Evolutionary conservation across 2,888 invertebrate species (phyloP), one percentile per base, ranked within the genome.

Genomic region (Synanthedon andrenaeformis): DNA sequence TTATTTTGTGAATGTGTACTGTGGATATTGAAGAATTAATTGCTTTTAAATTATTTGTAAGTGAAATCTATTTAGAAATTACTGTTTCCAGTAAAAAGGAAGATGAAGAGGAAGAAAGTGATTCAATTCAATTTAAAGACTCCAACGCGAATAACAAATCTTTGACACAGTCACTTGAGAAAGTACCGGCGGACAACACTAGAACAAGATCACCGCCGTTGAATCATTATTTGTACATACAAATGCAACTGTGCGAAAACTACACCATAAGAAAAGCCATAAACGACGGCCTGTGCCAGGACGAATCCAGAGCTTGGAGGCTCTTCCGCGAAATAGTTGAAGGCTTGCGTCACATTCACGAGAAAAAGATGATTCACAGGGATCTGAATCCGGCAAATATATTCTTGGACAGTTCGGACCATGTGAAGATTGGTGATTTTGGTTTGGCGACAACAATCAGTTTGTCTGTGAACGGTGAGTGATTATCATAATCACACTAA

Each of bases 181-280:
- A 69, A 57, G 83, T 76, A 51, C 74, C 79, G 23, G 5, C 23
- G 1, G 63, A 67, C 10, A 66, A 78, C 50, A 79, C 80, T 0
- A 67, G 72, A 48, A 82, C 83, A 0, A 60, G 76, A 42, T 76
- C 83, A 0, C 81, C 81, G 14, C 35, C 35, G 3, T 35, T 35
- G 10, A 35, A 35, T 10, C 35, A 35, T 6, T 35, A 35, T 35
- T 2, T 35, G 35, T 35, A 35, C 35, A 89, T 90, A 51, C 96
- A 99, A 88, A 99, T 99, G 99, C 99, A 99, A 82, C 98, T 97
- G 78, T 99, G 99, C 77, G 98, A 98, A 73, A 98, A 97, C 70
- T 96, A 95, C 65, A 99, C 99, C 0, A 80, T 52, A 49, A 88
- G 93, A 76, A 94, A 92, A 58, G 96, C 96, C 3, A 98, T 98